Base-by-base conservation (phyloP, 2,888 invertebrate genomes). In the Pristionchus entomophagus region DNA sequence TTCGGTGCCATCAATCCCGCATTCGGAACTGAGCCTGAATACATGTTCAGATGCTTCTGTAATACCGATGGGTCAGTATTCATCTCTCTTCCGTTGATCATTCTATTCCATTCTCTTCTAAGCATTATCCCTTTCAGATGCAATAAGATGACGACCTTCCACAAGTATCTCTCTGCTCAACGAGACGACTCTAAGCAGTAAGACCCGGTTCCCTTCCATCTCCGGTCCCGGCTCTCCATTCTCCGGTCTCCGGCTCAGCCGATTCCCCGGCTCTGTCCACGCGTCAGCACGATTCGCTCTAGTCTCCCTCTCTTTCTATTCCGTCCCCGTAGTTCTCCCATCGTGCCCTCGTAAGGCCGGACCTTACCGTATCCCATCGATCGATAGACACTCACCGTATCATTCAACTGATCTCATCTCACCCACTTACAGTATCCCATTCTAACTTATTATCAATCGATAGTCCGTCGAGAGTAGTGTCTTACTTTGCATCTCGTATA, bases 21-120 rank as follows among this genome's bases (percentile, higher is more conserved):
- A 62, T 88, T 86, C 87, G 87, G 84, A n/a, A 78, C 86, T 49
- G 82, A 51, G 41, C 88, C 87, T 35, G 91, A 91, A 82, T 89
- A 88, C 87, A 62, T 90, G 81, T 89, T 91, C 87, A 89, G 92
- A 2, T 92, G 92, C 85, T 88, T 91, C 59, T 92, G 92, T 89
- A 91, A 91, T 83, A 88, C 89, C 84, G 91, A 91, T 87, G 85
- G 88, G 80, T 62, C 29, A 62, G 65, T 32, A 29, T 35, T 32
- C 32, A 19, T 19, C 17, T 35, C 35, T 35, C 62, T 19, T 35
- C n/a, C 8, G 19, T 38, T 22, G 35, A n/a, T 17, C 65, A 6
- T 14, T 45, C 14, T 59, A n/a, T 26, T 26, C 56, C 56, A 26
- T 19, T 14, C 32, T 32, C 32, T 45, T 1, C 62, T 32, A 62